Base-by-base conservation (phyloP, 2,113 vertebrate species). In the Pandion haliaetus region DNA sequence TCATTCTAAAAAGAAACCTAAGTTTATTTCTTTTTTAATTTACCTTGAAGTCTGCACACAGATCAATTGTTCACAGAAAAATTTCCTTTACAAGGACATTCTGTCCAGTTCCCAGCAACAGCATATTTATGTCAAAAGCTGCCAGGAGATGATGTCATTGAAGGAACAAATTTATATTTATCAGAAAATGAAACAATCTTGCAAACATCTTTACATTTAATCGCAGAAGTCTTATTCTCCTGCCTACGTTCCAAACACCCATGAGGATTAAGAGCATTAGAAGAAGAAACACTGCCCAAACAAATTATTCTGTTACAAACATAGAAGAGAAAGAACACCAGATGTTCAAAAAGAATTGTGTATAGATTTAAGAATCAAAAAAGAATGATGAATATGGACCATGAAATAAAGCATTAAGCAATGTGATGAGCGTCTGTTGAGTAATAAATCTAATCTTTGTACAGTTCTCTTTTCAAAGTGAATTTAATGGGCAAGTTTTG, bases 401-500 rank as follows among this genome's bases (percentile, higher is more conserved):
- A 94, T 84, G 94, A 97, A 97, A 92, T 42, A 95, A 95, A 98
- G 87, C 90, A 97, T 93, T 96, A 90, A 96, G 67, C 88, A 93
- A 96, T 71, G 61, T 93, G 88, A 93, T 84, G 83, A 98, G 44
- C 97, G 98, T 96, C 96, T 98, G 96, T 90, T 97, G 59, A 82
- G 87, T 65, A 97, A 95, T 81, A 93, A 90, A 81, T 93, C 63
- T 61, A 50, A 58, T 62, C 72, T 92, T 79, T 82, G 71, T 83
- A 58, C 1, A 6, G 44, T 59, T 95, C 66, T 77, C 47, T 69
- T 76, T 69, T 78, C 72, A 88, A 93, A 93, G 61, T n/a, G 47
- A 96, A 85, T 95, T 93, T 94, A 92, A 95, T n/a, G 25, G 34
- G 15, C 45, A 97, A 69, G 54, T 44, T 73, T 88, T 74, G 24